Base-by-base conservation (phyloP, 2,113 vertebrate genomes). In the Calyptomena viridis region DNA sequence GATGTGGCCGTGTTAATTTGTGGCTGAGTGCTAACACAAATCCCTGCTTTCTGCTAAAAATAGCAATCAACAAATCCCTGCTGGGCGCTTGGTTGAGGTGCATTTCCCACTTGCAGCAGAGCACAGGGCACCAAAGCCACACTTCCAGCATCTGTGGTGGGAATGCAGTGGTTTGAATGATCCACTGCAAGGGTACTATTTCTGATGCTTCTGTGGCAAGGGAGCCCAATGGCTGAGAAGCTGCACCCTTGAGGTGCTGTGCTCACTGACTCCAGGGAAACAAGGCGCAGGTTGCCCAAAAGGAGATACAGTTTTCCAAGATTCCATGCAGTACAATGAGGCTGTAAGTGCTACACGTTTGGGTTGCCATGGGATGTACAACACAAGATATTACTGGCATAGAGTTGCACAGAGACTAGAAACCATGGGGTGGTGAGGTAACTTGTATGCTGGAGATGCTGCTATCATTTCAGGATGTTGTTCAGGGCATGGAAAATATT, bases 21-120 rank as follows among this genome's bases (percentile, higher is more conserved):
- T 74, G 52, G 66, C 56, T 10, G 56, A 79, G 52, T 78, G 71
- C 94, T 23, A 62, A 67, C 77, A 92, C 44, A 94, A 95, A 97
- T 89, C 44, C 62, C 40, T 83, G 53, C 73, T 93, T 96, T 95
- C 80, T 96, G 66, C 75, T 97, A 62, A 89, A 95, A 96, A 87
- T 21, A 58, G 47, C 92, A 95, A 33, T 52, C 3, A 86, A 67
- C 28, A 64, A 75, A 60, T 84, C 39, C 64, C 53, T 59, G 49
- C 76, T 68, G 59, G 42, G 50, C 18, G 10, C 78, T 42, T 83
- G 88, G 74, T 6, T 5, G 47, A 84, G 69, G 87, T 93, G 73
- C 83, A 67, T 91, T 93, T 95, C 85, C 74, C 30, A 35, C 40
- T 78, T 73, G 84, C 75, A 84, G 67, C 42, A 40, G 69, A 91